Conservation (phyloP, 1,140 invertebrate species). For the Panulirus ornatus region DNA sequence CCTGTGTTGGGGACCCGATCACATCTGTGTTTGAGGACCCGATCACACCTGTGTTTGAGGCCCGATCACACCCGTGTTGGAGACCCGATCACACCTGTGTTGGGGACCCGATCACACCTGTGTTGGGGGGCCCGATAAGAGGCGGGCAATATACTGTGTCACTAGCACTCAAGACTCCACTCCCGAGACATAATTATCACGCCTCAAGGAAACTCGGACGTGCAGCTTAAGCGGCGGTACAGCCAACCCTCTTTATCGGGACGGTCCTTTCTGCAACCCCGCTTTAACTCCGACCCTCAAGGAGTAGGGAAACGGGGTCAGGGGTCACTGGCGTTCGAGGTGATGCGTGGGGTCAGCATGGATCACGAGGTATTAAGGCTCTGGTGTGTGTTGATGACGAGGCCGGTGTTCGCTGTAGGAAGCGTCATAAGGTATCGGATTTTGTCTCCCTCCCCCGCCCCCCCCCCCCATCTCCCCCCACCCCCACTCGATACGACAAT, state of each 20-base stretch:
- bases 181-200: slow-evolving; percentile 13
- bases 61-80: too few species aligned
- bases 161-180: neutral
- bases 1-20: too few species aligned
- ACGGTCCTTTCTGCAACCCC: neutral
- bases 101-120: too few species aligned
- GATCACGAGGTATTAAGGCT: too few species aligned
- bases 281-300: neutral
- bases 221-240: slow-evolving; percentile 12
- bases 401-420: neutral
- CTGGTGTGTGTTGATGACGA: too few species aligned
- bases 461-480: slow-evolving; percentile 5
- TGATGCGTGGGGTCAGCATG: too few species aligned
- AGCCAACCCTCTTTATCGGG: slow-evolving; percentile 5
- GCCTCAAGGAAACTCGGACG: slow-evolving; percentile 19
- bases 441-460: slow-evolving; percentile 28
- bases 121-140: too few species aligned
- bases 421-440: slow-evolving; percentile 62
- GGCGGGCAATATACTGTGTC: neutral
- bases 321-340: too few species aligned
- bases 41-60: too few species aligned
- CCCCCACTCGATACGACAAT: slow-evolving; percentile 67
- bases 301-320: neutral
- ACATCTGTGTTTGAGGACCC: too few species aligned
- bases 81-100: too few species aligned